Base-by-base conservation (phyloP, 2,797 vertebrate genomes). In the Gymnoscopelus braueri region DNA sequence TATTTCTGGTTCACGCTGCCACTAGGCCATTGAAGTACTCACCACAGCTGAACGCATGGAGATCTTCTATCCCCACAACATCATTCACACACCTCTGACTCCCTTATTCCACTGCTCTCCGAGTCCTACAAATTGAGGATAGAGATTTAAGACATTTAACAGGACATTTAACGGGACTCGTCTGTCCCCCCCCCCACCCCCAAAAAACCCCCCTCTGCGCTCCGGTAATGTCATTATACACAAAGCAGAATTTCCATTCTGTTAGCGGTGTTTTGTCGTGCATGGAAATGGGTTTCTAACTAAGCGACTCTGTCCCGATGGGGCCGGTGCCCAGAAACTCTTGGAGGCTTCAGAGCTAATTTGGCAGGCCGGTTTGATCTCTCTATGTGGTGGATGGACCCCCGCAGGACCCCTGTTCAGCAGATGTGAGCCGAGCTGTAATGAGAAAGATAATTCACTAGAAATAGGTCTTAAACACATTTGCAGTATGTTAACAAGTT, bases 311-410 rank as follows among this genome's bases (percentile, higher is more conserved):
- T 63, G 63, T 60, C 80, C 51, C 19, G 12, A 3, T 60, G 70
- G 78, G 78, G 63, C 53, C 5, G 3, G 19, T 44, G 62, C 49
- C 48, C 14, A 64, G 4, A 52, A 55, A 65, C 8, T 44, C 72
- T 81, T 54, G 5, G 60, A 62, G 60, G 69, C 70, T 69, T 80
- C 71, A 80, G 51, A 81, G 66, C 75, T 84, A 78, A 85, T 88
- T 86, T 86, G 13, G 66, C 77, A 79, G 56, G 81, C 29, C 48
- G 12, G 74, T 72, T 78, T 77, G 80, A 85, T 84, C 59, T 72
- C 64, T 63, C 49, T 62, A 56, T 61, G 32, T 44, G 50, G 60
- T 35, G 54, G 55, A 1, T 0, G 68, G 71, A 72, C 54, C 67
- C 67, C 60, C 12, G 64, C 12, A 62, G 67, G 77, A 75, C 67